Conservation (phyloP, 2,797 vertebrate genomes). For the Enteromius anoplus region DNA sequence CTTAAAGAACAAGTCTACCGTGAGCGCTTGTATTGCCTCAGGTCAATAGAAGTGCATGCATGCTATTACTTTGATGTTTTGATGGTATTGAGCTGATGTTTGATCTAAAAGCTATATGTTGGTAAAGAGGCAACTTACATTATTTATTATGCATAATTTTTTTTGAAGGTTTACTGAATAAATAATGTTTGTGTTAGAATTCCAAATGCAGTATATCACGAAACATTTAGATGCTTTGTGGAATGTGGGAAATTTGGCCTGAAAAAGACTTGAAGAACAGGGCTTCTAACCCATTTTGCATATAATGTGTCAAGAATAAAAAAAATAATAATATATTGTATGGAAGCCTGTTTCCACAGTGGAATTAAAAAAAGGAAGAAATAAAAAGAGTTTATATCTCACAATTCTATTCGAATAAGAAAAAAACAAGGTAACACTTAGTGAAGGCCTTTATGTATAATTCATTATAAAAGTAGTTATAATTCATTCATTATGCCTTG, state of each 20-base stretch:
- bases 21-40: slow-evolving; percentile 18
- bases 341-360: not conserved
- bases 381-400: not conserved
- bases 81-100: slow-evolving; percentile 18
- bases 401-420: not conserved
- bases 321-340: not conserved
- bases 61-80: slow-evolving; percentile 13
- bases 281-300: not conserved
- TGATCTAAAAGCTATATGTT: not conserved
- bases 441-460: too few species aligned
- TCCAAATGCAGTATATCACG: not conserved
- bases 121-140: not conserved
- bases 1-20: slow-evolving; percentile 32
- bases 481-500: not conserved
- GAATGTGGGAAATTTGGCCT: not conserved
- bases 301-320: not conserved
- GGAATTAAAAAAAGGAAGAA: not conserved
- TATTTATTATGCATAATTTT: not conserved
- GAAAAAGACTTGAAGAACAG: not conserved
- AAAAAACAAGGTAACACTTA: too few species aligned
- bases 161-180: not conserved
- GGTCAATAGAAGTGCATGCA: slow-evolving; percentile 19
- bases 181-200: not conserved
- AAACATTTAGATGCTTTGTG: not conserved
- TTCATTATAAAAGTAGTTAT: too few species aligned